Conservation (phyloP, 2,888 invertebrate species). For the Stenolophus ochropezus region DNA sequence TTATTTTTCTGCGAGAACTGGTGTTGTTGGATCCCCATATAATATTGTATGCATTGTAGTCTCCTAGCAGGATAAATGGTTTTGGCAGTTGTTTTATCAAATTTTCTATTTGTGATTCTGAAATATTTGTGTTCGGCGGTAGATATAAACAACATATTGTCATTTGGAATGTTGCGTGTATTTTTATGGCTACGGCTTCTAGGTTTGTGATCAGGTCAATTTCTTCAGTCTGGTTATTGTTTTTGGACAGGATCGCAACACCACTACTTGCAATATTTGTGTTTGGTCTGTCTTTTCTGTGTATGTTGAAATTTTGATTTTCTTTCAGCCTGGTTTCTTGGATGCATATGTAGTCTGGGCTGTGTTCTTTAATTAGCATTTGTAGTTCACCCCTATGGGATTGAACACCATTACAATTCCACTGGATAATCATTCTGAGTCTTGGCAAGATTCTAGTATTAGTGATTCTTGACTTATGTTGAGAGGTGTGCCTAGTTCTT, state of each 20-base stretch:
- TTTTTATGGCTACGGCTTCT: neutral
- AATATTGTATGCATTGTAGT: neutral
- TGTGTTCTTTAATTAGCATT: neutral
- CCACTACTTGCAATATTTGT: neutral
- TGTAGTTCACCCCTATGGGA: slow-evolving; percentile 59
- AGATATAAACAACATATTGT: neutral
- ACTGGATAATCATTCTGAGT: slow-evolving; percentile 54
- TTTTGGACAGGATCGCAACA: neutral
- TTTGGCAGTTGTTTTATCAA: neutral
- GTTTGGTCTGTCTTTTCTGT: neutral
- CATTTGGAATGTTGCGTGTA: neutral
- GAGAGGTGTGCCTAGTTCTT: too few species aligned
- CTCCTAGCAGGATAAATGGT: neutral
- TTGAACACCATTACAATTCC: slow-evolving; percentile 63
- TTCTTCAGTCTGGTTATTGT: neutral
- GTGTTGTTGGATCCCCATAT: neutral
- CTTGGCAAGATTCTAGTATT: too few species aligned
- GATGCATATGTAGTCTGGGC: neutral
- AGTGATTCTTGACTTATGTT: too few species aligned
- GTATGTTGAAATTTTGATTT: neutral
- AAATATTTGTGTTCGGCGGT: neutral
- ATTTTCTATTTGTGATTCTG: neutral
- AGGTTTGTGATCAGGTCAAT: neutral
- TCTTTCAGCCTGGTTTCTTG: neutral
- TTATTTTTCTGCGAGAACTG: neutral